Conservation (phyloP, 2,113 vertebrate species). For the Spea bombifrons region DNA sequence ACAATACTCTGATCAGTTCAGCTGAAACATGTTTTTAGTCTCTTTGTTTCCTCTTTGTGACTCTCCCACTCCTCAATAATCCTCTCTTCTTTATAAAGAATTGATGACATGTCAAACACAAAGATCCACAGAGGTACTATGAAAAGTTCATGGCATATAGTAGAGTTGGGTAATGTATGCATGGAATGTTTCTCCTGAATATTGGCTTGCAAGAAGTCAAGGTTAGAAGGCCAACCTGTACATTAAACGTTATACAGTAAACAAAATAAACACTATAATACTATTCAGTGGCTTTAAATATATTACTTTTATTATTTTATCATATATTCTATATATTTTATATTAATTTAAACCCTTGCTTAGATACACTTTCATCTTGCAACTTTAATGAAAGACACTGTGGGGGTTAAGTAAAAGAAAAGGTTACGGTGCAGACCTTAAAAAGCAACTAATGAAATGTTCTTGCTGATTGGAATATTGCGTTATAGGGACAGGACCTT, state of each 20-base stretch:
- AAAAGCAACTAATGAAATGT: too few species aligned
- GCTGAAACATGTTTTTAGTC: neutral
- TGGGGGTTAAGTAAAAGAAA: too few species aligned
- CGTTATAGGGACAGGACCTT: too few species aligned
- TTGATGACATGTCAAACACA: constrained; percentile 16
- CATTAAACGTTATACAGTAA: neutral
- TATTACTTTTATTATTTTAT: neutral
- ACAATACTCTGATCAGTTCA: neutral
- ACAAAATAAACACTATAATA: neutral
- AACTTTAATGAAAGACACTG: too few species aligned
- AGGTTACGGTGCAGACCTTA: too few species aligned
- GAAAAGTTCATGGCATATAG: neutral
- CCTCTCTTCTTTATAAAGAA: constrained; percentile 2
- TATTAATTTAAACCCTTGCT: neutral
- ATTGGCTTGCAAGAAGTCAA: neutral
- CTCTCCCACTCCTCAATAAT: neutral
- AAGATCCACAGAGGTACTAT: neutral
- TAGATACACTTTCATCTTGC: neutral
- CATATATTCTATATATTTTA: neutral
- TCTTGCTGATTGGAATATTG: too few species aligned
- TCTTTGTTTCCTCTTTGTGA: neutral
- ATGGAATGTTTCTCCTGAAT: neutral
- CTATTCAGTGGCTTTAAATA: neutral
- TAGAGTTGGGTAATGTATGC: neutral
- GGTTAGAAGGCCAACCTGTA: neutral